Evolutionary conservation across 2,888 invertebrate species (phyloP), one percentile per base, ranked within the genome.

Genomic region (Ptilodon capucinus): DNA sequence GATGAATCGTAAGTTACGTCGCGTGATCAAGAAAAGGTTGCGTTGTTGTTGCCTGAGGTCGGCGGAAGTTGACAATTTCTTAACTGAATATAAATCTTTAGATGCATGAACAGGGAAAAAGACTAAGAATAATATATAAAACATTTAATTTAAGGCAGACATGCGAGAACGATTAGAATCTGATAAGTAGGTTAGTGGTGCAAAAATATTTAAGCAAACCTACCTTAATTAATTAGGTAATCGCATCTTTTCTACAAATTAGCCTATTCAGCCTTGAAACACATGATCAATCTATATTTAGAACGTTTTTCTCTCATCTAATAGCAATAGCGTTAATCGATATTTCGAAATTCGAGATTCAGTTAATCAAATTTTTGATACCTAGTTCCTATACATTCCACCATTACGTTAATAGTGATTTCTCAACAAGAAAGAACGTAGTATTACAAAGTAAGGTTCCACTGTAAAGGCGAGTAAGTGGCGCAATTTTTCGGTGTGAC

Each of bases 401-500:
- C 28, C 32, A 40, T 41, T 42, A 23, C 38, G 30, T 39, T 25
- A 14, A 45, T 48, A 46, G 39, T 36, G 16, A 59, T 64, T 66
- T 42, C 60, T 40, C 43, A 66, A 65, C 47, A 38, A 52, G 39
- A 55, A 38, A 52, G 39, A 55, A 54, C 50, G 48, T 43, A 45
- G 40, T 40, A 46, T 60, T 57, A 48, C 57, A 64, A 45, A 48
- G 51, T 49, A 47, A 49, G 58, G 47, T 66, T 66, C 38, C 57
- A 56, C 57, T 53, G 50, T 51, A 51, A 60, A 66, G 50, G 68
- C 62, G 63, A 64, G 71, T 72, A 83, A 81, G 84, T 91, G 90
- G 87, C 89, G 90, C 85, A 91, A 91, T 82, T 81, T 85, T 88
- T 86, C 80, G 83, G 79, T 78, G 79, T 89, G 90, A 90, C 91